Conservation (phyloP, 1,140 invertebrate species). For the Gryllus bimaculatus region DNA sequence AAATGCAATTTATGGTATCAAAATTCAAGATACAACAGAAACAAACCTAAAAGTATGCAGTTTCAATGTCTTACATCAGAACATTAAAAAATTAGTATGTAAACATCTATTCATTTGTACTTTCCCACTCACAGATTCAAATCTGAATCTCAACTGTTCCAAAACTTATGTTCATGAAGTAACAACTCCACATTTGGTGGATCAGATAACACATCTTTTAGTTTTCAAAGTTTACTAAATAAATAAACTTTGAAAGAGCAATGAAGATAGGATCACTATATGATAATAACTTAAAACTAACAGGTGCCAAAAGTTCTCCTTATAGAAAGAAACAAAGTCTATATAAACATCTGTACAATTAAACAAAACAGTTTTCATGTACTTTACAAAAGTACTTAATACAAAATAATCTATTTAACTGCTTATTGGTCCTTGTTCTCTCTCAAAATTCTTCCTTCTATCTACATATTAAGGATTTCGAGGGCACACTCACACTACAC, state of each 20-base stretch:
- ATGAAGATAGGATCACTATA: neutral
- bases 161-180: neutral
- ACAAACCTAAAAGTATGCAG: neutral
- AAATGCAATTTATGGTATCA: neutral
- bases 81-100: neutral
- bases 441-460: neutral
- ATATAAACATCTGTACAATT: conserved; percentile 1
- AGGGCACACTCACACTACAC: neutral
- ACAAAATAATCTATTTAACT: conserved; percentile 6
- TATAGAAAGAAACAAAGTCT: neutral
- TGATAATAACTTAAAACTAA: neutral
- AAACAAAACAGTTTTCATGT: neutral
- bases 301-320: conserved; percentile 3
- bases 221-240: neutral
- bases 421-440: conserved; percentile 3
- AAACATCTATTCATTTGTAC: neutral
- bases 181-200: neutral
- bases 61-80: neutral
- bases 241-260: neutral
- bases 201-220: neutral
- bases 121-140: neutral
- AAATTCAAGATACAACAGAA: neutral
- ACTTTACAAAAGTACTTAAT: conserved; percentile 6
- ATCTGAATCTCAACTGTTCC: neutral
- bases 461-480: conserved; percentile 2